Evolutionary conservation across 2,888 invertebrate species (phyloP), one percentile per base, ranked within the genome.

Genomic region (Eucriotettix oculatus): DNA sequence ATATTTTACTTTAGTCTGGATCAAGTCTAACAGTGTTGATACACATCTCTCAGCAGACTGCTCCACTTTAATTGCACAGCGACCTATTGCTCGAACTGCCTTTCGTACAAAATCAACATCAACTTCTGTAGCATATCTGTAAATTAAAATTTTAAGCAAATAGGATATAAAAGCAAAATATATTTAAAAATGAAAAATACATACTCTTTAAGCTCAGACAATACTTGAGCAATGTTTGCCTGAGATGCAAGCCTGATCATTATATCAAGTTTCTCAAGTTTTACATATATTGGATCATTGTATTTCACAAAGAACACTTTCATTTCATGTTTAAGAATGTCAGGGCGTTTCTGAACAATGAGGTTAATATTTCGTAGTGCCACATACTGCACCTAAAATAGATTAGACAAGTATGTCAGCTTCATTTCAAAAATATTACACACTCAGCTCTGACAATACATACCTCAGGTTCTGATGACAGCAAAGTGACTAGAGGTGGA

Each of bases 241-340:
- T 98, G 96, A 54, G 94, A 95, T 16, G 99, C 98, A 66, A 99
- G 78, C 16, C 99, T 85, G 69, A 99, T 99, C 98, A 99, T 99
- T 61, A 99, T 99, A 73, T 99, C 99, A 68, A 99, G 72, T 72
- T 99, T 99, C 74, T 99, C 99, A 63, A 99, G 79, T 73, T 99
- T 99, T 54, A 99, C 99, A 74, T 99, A 99, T 72, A 99, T 99
- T 0, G 99, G 99, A 76, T 99, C 99, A 74, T 99, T 99, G 78
- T 99, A 99, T 72, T 99, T 99, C 48, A 99, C 99, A 74, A 99
- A 99, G 78, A 99, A 99, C 59, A 93, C 94, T 80, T 99, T 99
- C 98, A 99, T 98, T 77, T 99, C 99, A 69, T 98, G 96, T 73
- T 99, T 99, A 55, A 99, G 77, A 67, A 99, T 98, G 63, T 99